Conservation (phyloP, 2,797 vertebrate genomes). For the Gambusia yucatana region DNA sequence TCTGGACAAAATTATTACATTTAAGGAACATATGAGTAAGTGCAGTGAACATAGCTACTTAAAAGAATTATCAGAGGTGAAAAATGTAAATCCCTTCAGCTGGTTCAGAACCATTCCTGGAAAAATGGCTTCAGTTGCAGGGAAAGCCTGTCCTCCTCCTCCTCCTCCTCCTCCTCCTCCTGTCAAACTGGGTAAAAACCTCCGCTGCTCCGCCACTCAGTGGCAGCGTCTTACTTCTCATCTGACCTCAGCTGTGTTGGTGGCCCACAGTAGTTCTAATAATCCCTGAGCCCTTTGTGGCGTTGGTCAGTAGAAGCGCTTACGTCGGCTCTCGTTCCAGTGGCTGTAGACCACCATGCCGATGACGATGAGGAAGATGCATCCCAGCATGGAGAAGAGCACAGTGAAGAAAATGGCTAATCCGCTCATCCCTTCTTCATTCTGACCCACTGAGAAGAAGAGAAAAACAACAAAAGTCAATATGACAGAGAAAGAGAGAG, state of each 20-base stretch:
- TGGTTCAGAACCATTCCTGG: slow-evolving; percentile 29
- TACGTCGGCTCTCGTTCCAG: slow-evolving; percentile 92
- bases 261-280: neutral
- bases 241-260: slow-evolving; percentile 16
- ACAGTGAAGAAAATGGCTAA: slow-evolving; percentile 90
- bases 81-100: slow-evolving; percentile 16
- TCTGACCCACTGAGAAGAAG: slow-evolving; percentile 72
- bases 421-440: slow-evolving; percentile 85
- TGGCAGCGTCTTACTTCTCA: slow-evolving; percentile 15
- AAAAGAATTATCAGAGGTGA: slow-evolving; percentile 28
- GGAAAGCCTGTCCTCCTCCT: slow-evolving; percentile 12
- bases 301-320: slow-evolving; percentile 91
- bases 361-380: slow-evolving; percentile 89
- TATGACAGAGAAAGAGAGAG: neutral
- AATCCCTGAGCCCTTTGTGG: neutral
- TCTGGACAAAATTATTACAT: neutral
- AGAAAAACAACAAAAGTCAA: neutral
- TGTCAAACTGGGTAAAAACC: slow-evolving; percentile 13
- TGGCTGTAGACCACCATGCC: slow-evolving; percentile 91
- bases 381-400: slow-evolving; percentile 91
- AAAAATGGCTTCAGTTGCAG: slow-evolving; percentile 25
- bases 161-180: slow-evolving; percentile 29
- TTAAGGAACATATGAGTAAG: neutral
- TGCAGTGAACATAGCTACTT: slow-evolving; percentile 22
- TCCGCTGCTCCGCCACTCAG: slow-evolving; percentile 13